Conservation (phyloP, 2,888 invertebrate species). For the Neocrepidodera transversa region DNA sequence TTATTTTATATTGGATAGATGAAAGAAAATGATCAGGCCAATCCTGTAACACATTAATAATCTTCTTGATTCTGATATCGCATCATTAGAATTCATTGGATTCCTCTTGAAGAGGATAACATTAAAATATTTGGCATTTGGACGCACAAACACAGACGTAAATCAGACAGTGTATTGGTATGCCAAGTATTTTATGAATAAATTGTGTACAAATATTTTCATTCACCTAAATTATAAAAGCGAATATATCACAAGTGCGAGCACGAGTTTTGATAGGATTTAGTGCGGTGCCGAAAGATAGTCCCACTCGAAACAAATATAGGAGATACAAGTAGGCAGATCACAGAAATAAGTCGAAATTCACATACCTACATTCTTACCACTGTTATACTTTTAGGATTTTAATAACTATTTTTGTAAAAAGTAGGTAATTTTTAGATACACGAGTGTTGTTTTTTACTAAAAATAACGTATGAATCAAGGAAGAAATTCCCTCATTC, state of each 20-base stretch:
- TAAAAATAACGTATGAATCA: no score
- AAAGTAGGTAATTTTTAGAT: no score
- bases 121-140: conserved; percentile 3
- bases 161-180: conserved; percentile 38
- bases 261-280: conserved; percentile 15
- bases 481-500: no score
- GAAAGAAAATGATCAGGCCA: no score
- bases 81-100: conserved; percentile 9
- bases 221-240: conserved; percentile 29
- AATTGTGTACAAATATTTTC: conserved; percentile 32
- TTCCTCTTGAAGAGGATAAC: conserved; percentile 4
- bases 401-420: conserved; percentile 1
- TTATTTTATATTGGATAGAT: no score
- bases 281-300: conserved; percentile 3
- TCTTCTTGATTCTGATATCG: background rate
- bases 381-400: conserved; percentile 4
- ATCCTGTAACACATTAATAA: background rate
- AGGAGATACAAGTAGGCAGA: conserved; percentile 13
- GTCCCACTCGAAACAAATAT: background rate
- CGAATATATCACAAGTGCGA: conserved; percentile 16
- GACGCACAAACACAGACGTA: conserved; percentile 36
- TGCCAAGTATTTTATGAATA: conserved; percentile 36
- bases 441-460: no score
- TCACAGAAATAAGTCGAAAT: conserved; percentile 10
- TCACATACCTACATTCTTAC: conserved; percentile 6